Evolutionary conservation across 2,888 invertebrate genomes (phyloP).

Genomic region (Meghimatium bilineatum): DNA sequence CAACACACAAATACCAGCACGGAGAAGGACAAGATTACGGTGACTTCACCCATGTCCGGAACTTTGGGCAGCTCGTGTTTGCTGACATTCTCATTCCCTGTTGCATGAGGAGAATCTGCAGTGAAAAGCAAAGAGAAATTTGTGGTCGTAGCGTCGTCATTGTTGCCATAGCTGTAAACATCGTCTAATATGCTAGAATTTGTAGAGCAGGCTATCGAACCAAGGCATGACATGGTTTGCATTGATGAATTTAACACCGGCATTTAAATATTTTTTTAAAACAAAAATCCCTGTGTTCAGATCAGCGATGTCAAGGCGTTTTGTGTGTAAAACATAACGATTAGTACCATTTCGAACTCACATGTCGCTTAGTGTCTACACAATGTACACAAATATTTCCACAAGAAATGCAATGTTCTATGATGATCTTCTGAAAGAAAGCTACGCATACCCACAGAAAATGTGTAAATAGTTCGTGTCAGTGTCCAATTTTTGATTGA

Average conservation of each 20-base stretch:
- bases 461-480: too few relatives aligned
- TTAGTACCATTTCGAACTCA: too few relatives aligned
- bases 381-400: too few relatives aligned
- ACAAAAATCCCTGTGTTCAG: too few relatives aligned
- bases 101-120: background rate
- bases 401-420: too few relatives aligned
- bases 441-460: too few relatives aligned
- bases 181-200: background rate
- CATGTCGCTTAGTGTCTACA: too few relatives aligned
- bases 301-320: too few relatives aligned
- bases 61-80: background rate
- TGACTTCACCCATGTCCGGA: background rate
- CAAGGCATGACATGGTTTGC: constrained; percentile 9
- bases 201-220: background rate
- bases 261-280: too few relatives aligned
- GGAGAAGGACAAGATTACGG: constrained; percentile 52
- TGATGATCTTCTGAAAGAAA: too few relatives aligned
- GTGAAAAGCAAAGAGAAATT: background rate
- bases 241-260: background rate
- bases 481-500: too few relatives aligned
- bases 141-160: background rate
- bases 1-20: constrained; percentile 58
- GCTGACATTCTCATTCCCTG: background rate
- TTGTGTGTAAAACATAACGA: too few relatives aligned
- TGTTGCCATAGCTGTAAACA: background rate